Conservation (phyloP, 2,888 invertebrate species). For the Rugalucina vietnamica region DNA sequence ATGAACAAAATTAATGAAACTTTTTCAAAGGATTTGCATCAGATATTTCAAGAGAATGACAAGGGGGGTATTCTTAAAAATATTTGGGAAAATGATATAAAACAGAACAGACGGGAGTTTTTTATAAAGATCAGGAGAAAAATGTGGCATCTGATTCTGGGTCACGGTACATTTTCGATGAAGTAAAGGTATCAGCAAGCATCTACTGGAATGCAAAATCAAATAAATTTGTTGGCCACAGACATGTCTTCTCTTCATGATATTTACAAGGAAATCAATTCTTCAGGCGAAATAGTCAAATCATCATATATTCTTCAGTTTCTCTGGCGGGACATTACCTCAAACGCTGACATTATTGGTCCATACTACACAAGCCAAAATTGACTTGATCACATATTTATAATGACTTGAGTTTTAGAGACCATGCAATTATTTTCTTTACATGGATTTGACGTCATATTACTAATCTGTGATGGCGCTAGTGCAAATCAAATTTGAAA, state of each 20-base stretch:
- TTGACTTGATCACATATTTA: too few species aligned
- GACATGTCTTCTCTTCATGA: neutral
- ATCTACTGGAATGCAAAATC: conserved; percentile 1
- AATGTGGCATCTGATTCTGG: neutral
- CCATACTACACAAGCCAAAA: too few species aligned
- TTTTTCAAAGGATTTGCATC: neutral
- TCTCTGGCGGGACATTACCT: too few species aligned
- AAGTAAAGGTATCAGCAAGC: neutral
- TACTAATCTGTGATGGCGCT: neutral
- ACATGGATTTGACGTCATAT: too few species aligned
- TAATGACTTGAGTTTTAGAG: too few species aligned
- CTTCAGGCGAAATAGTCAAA: neutral
- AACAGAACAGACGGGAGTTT: neutral
- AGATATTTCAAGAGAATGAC: neutral
- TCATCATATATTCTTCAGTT: neutral
- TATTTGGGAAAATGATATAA: neutral
- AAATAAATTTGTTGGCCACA: neutral
- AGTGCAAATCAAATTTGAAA: neutral
- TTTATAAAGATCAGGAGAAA: neutral
- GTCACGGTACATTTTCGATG: neutral
- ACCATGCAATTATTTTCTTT: too few species aligned
- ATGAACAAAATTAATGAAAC: conserved; percentile 12
- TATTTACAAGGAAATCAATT: neutral
- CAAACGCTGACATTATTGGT: too few species aligned
- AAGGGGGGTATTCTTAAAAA: neutral